Base-by-base conservation (phyloP, 2,888 invertebrate genomes). In the Dasypogon diadema region DNA sequence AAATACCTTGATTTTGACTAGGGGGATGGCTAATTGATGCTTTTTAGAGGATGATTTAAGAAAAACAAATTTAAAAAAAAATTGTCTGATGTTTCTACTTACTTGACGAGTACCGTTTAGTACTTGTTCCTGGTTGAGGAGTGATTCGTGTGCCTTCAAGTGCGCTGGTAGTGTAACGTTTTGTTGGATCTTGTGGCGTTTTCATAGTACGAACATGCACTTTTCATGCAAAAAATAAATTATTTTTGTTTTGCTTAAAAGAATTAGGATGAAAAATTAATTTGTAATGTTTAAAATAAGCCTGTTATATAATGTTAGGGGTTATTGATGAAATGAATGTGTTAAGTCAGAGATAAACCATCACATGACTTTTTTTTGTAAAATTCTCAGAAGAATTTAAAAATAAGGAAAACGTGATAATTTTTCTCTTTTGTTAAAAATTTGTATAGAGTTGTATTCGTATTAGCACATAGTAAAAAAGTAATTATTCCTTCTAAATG, bases 61-160 rank as follows among this genome's bases (percentile, higher is more conserved):
- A n/a, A 42, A 6, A 6, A 12, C n/a, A 12, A 12, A 12, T 42
- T 42, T 42, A 3, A 12, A 12, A 6, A 12, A 42, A 12, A 42
- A 42, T 18, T 54, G 2, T 2, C 22, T 18, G 1, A 12, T 48
- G 14, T 46, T 48, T 68, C 16, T 48, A 78, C 78, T 78, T 78
- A 78, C 78, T 76, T 76, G 76, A 75, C 16, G 78, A 65, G 68
- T 76, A 75, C 16, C 76, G 54, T 37, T 75, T 76, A 26, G 26
- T 21, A 65, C 54, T 55, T 18, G 55, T 14, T 14, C 68, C 68
- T 16, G 75, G 75, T 26, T 75, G 55, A 10, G 68, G 48, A n/a
- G 30, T 21, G 26, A 34, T 34, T n/a, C 68, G 46, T 30, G 60
- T 16, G 18, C 30, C 48, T 60, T 74, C 73, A 75, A 24, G 16